A percentile compares a stretch with the other conserved stretches of the same genome.
These are phyloP conservation scores for Mellilla xanthometata DNA, from an alignment of 2,888 invertebrate species.

Conservation along the genomic window DNA sequence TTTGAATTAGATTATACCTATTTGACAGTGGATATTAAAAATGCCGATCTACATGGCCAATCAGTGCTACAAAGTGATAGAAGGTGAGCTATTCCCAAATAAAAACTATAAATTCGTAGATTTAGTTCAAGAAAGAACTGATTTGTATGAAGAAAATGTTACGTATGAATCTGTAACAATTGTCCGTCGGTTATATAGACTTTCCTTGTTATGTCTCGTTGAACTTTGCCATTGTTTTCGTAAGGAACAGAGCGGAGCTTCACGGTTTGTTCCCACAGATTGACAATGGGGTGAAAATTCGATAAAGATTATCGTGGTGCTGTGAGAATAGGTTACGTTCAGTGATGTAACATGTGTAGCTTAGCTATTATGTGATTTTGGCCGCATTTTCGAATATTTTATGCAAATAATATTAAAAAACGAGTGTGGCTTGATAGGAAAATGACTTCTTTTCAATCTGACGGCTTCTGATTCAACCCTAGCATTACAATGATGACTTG, in stretches of 20 bases:
- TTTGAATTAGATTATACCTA: constrained; percentile 3
- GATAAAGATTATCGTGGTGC: constrained; percentile 62
- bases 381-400: too few species aligned
- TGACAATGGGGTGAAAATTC: constrained; percentile 80
- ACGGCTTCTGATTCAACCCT: too few species aligned
- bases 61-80: background rate
- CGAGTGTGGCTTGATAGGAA: too few species aligned
- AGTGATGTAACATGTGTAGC: constrained; percentile 53
- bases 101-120: background rate
- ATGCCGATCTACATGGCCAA: constrained; percentile 18
- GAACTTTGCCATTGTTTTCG: constrained; percentile 78
- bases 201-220: constrained; percentile 77
- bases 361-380: constrained; percentile 20
- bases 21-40: background rate
- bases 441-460: too few species aligned
- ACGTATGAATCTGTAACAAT: constrained; percentile 62
- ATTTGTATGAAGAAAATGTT: constrained; percentile 53
- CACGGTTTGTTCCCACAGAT: constrained; percentile 71
- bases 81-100: too few species aligned
- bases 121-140: constrained; percentile 40
- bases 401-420: too few species aligned
- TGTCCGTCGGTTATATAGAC: constrained; percentile 72
- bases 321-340: constrained; percentile 60
- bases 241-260: constrained; percentile 48
- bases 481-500: too few species aligned